Percentiles rank a stretch among this genome's conserved stretches.
Conservation (phyloP, 2,888 invertebrate genomes). For the Pollenia labialis region DNA sequence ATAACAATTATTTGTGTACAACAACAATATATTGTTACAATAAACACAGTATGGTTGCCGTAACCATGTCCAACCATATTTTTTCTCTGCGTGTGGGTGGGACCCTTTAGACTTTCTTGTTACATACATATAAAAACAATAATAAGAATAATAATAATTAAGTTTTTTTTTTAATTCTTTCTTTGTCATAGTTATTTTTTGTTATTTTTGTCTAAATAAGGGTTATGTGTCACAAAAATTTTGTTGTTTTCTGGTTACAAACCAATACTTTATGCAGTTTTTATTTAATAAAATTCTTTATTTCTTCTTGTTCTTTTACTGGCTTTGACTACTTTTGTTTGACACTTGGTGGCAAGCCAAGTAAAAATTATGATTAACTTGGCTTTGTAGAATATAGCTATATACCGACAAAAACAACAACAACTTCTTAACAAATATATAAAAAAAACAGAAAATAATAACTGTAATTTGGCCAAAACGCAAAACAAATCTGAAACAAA, state of each 20-base stretch:
- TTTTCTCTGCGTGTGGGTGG: too few species aligned
- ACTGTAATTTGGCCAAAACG: conserved; percentile 8
- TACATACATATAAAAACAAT: too few species aligned
- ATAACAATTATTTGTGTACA: too few species aligned
- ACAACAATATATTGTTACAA: too few species aligned
- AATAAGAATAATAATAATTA: too few species aligned
- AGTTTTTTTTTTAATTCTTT: too few species aligned
- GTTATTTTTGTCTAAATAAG: conserved; percentile 4
- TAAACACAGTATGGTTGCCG: too few species aligned
- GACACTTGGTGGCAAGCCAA: conserved; percentile 61
- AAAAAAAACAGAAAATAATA: conserved; percentile 4
- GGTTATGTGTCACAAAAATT: neutral
- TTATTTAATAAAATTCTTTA: conserved; percentile 5
- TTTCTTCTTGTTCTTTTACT: neutral
- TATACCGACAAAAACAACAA: conserved; percentile 1
- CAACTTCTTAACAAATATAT: neutral
- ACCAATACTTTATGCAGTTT: neutral
- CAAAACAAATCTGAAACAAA: conserved; percentile 59
- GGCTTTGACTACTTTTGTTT: conserved; percentile 42
- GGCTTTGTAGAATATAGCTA: neutral
- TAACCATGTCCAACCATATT: too few species aligned
- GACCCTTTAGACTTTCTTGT: too few species aligned
- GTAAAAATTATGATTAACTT: conserved; percentile 53
- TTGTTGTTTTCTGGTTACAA: neutral
- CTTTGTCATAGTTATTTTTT: too few species aligned